phyloP scores from a whole-genome alignment of 2,113 vertebrate genomes.

The Narcine bancroftii region DNA sequence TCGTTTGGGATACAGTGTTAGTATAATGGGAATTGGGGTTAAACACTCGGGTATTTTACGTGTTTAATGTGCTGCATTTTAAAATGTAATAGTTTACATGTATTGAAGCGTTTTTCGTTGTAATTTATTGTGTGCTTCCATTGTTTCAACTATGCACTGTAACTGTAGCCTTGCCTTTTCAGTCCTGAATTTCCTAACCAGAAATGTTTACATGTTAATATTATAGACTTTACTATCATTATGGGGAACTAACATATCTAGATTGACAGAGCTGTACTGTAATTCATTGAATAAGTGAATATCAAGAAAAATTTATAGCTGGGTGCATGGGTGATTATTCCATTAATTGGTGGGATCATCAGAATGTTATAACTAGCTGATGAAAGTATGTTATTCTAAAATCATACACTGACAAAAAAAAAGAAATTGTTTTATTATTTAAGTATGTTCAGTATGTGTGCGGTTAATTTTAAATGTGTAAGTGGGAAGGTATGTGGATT shows the following conservation, averaged over 20 bases:
- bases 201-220: slow-evolving; percentile 68
- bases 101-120: slow-evolving; percentile 61
- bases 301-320: slow-evolving; percentile 57
- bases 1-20: slow-evolving; percentile 68
- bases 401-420: slow-evolving; percentile 31
- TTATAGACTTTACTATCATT: slow-evolving; percentile 63
- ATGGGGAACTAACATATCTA: slow-evolving; percentile 51
- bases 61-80: slow-evolving; percentile 54
- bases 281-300: slow-evolving; percentile 59
- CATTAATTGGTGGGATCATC: slow-evolving; percentile 36
- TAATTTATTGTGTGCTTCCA: slow-evolving; percentile 86
- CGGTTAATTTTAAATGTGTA: slow-evolving; percentile 2
- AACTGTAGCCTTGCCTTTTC: slow-evolving; percentile 65
- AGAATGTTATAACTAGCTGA: slow-evolving; percentile 32
- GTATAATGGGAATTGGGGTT: slow-evolving; percentile 75
- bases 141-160: slow-evolving; percentile 99
- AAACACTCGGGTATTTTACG: slow-evolving; percentile 62
- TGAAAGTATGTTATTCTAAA: slow-evolving; percentile 25
- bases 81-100: slow-evolving; percentile 70
- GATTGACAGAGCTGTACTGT: slow-evolving; percentile 56
- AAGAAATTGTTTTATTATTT: slow-evolving; percentile 35
- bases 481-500: slow-evolving; percentile 37
- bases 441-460: not conserved
- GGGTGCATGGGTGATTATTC: slow-evolving; percentile 36
- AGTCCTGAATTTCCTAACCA: slow-evolving; percentile 66